Evolutionary conservation across 2,888 invertebrate genomes (phyloP).

Genomic region (Lottia gigantea): DNA sequence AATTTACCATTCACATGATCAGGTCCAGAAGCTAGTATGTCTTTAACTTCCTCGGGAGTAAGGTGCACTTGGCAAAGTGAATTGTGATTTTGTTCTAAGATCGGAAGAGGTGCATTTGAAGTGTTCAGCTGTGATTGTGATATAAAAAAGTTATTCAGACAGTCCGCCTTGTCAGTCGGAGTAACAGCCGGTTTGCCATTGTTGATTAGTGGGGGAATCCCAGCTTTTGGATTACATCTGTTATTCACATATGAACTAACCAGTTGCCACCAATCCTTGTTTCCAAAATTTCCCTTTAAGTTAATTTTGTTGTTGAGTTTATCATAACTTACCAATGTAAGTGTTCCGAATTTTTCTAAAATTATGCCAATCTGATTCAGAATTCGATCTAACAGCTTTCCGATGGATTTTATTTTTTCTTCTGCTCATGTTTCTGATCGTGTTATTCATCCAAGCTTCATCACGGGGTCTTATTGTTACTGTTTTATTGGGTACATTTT

Average conservation of each 20-base stretch:
- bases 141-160: neutral
- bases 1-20: neutral
- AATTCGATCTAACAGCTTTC: too few species aligned
- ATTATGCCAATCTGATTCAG: too few species aligned
- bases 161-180: neutral
- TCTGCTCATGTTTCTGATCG: too few species aligned
- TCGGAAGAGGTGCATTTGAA: neutral
- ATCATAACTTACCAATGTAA: too few species aligned
- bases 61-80: neutral
- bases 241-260: neutral
- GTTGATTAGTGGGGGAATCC: neutral
- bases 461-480: neutral
- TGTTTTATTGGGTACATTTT: neutral
- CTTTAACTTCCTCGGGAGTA: conserved; percentile 1
- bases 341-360: too few species aligned
- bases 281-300: too few species aligned
- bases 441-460: too few species aligned
- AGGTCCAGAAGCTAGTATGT: neutral
- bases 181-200: neutral
- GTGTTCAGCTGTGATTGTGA: neutral
- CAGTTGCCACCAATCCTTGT: neutral
- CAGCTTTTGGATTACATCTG: neutral
- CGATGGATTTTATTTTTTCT: too few species aligned
- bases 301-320: too few species aligned
- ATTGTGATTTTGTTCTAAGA: neutral